Evolutionary conservation across 1,140 invertebrate genomes (phyloP), one percentile per base, ranked within the genome.

Genomic region (Zeugodacus cucurbitae): DNA sequence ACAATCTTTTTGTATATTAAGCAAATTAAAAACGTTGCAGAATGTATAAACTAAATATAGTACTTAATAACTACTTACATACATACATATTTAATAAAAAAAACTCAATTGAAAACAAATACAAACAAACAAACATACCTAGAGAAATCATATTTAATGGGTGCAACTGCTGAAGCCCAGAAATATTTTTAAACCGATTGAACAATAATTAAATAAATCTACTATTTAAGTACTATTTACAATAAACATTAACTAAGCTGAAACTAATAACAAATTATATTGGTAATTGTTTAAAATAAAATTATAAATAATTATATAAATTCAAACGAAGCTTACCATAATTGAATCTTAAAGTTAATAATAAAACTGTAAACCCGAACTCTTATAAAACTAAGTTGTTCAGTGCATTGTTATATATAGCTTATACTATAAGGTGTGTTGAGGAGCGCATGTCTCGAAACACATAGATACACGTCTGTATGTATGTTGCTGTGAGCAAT

Each of bases 151-250:
- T 82, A 82, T 82, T 26, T 20, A 82, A 22, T 41, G 67, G 37
- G 6, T 29, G n/a, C n/a, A 48, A 48, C 10, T 29, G 74, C 22
- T 48, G 26, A 26, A 29, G 14, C 41, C 37, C 74, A 26, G 0
- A 54, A 82, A 82, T 54, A 54, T 82, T 48, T 82, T 82, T 82
- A 22, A 82, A 82, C 74, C 37, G 41, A 82, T 82, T 82, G 74
- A 82, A 82, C 74, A 82, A 82, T 82, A 82, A 82, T 48, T 54
- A 14, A 48, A 48, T 44, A 82, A 82, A 82, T 26, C n/a, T 82
- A 82, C 74, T 48, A 82, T 6, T 82, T 82, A 54, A 82, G 37
- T 1, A 44, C 74, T 82, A 48, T 82, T 82, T 82, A 82, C 74
- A 82, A 82, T 82, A 82, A 82, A 74, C 34, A 34, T 26, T 26